phyloP scores from a whole-genome alignment of 2,888 invertebrate species.

The Tyria jacobaeae region DNA sequence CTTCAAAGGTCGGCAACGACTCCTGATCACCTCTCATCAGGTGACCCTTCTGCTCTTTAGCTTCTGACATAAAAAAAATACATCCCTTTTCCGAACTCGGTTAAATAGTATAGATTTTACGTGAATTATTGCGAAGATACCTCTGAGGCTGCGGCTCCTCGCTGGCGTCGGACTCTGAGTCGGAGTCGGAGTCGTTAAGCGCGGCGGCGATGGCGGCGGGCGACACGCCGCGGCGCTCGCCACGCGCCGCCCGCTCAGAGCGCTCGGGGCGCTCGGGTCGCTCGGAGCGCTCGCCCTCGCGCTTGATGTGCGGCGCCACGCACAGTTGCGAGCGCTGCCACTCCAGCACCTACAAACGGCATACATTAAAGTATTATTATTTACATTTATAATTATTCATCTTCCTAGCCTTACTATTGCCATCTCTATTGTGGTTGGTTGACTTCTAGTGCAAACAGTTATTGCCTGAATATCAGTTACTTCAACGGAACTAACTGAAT shows the following conservation, averaged over 20 bases:
- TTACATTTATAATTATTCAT: too few species aligned
- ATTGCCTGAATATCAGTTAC: too few species aligned
- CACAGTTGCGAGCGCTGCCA: slow-evolving; percentile 85
- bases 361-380: too few species aligned
- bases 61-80: too few species aligned
- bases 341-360: slow-evolving; percentile 74
- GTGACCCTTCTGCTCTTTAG: too few species aligned
- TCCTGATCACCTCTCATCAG: too few species aligned
- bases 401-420: too few species aligned
- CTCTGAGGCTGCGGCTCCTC: slow-evolving; percentile 64
- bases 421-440: too few species aligned
- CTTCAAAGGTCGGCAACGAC: too few species aligned
- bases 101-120: background rate
- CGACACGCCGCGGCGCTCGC: slow-evolving; percentile 62
- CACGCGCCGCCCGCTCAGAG: background rate
- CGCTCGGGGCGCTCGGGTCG: slow-evolving; percentile 63
- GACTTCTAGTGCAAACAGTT: too few species aligned
- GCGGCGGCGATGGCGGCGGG: slow-evolving; percentile 74
- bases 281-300: slow-evolving; percentile 68
- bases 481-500: too few species aligned
- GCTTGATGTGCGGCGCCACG: slow-evolving; percentile 68
- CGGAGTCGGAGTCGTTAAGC: slow-evolving; percentile 65
- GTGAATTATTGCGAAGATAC: slow-evolving; percentile 30
- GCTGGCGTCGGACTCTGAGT: slow-evolving; percentile 63
- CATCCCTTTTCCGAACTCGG: too few species aligned